Evolutionary conservation across 1,140 invertebrate species (phyloP).

Genomic region (Tetragonula clypearis): DNA sequence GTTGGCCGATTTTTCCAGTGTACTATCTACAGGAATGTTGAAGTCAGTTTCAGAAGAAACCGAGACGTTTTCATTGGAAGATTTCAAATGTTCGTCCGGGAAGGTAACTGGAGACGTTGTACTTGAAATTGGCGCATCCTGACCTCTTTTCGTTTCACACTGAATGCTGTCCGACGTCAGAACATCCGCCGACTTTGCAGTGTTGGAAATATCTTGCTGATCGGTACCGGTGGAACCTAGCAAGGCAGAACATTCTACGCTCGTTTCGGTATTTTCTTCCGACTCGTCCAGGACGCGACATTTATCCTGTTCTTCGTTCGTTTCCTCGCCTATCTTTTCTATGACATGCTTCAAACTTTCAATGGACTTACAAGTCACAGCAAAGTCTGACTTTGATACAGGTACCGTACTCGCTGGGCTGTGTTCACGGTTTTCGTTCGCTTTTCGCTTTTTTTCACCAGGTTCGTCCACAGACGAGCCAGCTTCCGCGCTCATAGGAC

Average conservation of each 20-base stretch:
- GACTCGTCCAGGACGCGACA: not conserved
- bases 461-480: conserved; percentile 33
- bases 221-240: not conserved
- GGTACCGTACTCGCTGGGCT: conserved; percentile 26
- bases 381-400: conserved; percentile 54
- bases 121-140: not conserved
- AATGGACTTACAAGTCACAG: conserved; percentile 76
- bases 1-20: conserved; percentile 32
- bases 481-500: conserved; percentile 40
- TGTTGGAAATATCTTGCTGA: conserved; percentile 16
- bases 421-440: conserved; percentile 37
- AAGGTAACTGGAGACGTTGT: not conserved
- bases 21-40: conserved; percentile 36
- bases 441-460: conserved; percentile 60
- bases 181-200: not conserved
- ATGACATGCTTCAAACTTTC: conserved; percentile 74
- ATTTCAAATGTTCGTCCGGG: conserved; percentile 17
- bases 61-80: not conserved
- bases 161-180: conserved; percentile 18
- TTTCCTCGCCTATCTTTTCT: conserved; percentile 73
- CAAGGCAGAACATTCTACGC: not conserved
- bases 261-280: conserved; percentile 40
- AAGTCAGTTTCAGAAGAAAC: conserved; percentile 37
- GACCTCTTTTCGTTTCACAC: not conserved
- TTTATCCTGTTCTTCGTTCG: conserved; percentile 60